Evolutionary conservation across 2,888 invertebrate species (phyloP), one percentile per base, ranked within the genome.

Genomic region (Conops quadrifasciatus): DNA sequence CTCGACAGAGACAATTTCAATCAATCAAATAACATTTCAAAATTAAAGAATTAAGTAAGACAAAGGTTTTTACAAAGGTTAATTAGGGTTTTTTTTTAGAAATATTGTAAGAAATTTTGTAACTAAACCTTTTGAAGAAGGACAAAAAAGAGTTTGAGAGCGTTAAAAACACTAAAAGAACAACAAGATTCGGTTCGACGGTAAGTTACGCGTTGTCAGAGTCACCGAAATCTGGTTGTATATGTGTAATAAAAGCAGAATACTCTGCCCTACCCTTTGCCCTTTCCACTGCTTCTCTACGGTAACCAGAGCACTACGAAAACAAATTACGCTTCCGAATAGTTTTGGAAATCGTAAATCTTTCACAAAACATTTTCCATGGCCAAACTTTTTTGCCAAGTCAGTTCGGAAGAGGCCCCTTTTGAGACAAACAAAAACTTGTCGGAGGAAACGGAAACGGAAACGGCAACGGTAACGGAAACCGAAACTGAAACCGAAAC

Each of bases 321-420:
- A 28, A 45, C 49, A 62, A 68, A 62, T 68, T 60, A 62, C 24
- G 21, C 21, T 51, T 51, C 51, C 43, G 36, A 62, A 68, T 21
- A 60, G 62, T 51, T 30, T 36, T 62, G 62, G 49, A 60, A 68
- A 62, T 62, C 62, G 68, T 68, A 68, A 62, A 62, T 68, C 68
- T 60, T 51, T 36, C 24, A 30, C 28, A 60, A 51, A 68, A 68
- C 58, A 47, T 60, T 62, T 36, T 24, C 26, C 45, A n/a, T 45
- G 16, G 24, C 13, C 24, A 45, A n/a, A n/a, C 5, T 51, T 53
- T n/a, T 53, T 65, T 56, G 26, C 21, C 5, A 19, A 49, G 64
- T 21, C 9, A 4, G 36, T 36, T 15, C 5, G 58, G 58, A 24
- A 58, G 28, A 36, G 5, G 36, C 5, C 36, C 36, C 9, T 7